Conservation (phyloP, 2,113 vertebrate species). For the Hippopotamus amphibius region DNA sequence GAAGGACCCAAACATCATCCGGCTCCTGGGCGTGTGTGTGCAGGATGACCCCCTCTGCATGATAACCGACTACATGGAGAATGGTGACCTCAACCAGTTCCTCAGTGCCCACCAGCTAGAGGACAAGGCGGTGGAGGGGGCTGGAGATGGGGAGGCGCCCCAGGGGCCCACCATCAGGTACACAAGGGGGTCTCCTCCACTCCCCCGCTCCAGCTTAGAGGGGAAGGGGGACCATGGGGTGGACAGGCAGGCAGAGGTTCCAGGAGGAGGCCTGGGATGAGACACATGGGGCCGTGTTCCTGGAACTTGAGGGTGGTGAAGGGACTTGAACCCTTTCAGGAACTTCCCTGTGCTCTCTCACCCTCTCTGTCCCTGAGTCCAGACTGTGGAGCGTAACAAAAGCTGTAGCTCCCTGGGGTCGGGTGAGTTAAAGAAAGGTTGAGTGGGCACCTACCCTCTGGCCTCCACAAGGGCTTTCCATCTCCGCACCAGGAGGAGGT, state of each 20-base stretch:
- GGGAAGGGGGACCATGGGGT: neutral
- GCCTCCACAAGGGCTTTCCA: neutral
- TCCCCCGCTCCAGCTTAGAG: neutral
- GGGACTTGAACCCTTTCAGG: neutral
- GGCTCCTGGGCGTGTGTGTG: conserved; percentile 95
- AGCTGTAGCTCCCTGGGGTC: neutral
- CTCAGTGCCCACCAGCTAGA: conserved; percentile 91
- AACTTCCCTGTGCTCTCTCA: neutral
- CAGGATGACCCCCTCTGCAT: conserved; percentile 95
- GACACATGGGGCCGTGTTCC: neutral
- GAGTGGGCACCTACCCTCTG: neutral
- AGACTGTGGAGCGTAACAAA: neutral
- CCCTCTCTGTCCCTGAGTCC: neutral
- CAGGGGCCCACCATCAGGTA: conserved; percentile 91
- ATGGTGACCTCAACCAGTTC: conserved; percentile 96
- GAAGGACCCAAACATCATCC: conserved; percentile 96
- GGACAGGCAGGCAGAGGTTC: neutral
- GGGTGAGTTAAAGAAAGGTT: neutral
- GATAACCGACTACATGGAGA: conserved; percentile 98
- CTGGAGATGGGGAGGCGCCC: conserved; percentile 81
- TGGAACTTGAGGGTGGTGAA: neutral
- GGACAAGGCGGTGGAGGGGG: conserved; percentile 89
- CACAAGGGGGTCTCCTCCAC: neutral
- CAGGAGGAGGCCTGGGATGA: neutral
- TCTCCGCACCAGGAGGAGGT: neutral